Evolutionary conservation across 1,140 invertebrate genomes (phyloP).

Genomic region (Drosophila sp.): DNA sequence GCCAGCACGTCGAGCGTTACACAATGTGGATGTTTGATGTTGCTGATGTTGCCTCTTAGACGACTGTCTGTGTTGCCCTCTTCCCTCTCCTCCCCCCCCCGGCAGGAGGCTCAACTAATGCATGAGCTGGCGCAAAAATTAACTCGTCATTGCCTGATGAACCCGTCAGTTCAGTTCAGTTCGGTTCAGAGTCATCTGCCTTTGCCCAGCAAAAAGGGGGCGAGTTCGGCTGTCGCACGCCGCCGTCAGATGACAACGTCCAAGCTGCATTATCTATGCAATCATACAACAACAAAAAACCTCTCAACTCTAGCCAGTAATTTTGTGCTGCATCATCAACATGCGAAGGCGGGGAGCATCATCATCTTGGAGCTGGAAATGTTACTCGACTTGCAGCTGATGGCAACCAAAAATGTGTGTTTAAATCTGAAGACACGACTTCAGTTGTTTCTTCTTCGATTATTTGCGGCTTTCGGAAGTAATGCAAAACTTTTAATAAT

Average conservation of each 20-base stretch:
- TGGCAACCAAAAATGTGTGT: constrained; percentile 35
- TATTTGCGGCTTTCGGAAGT: constrained; percentile 61
- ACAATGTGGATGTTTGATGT: constrained; percentile 41
- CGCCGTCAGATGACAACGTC: constrained; percentile 59
- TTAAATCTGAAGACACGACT: constrained; percentile 36
- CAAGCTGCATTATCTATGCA: constrained; percentile 59
- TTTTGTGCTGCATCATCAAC: constrained; percentile 71
- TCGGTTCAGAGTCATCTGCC: constrained; percentile 8
- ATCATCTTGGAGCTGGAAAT: constrained; percentile 10
- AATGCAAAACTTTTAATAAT: constrained; percentile 81
- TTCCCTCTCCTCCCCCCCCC: constrained; percentile 1
- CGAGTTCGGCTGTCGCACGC: constrained; percentile 71
- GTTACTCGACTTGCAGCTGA: neutral
- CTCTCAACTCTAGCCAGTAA: constrained; percentile 10
- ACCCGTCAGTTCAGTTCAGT: constrained; percentile 42
- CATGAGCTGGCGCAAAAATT: constrained; percentile 76
- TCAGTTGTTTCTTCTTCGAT: constrained; percentile 22
- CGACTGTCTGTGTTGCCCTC: constrained; percentile 12
- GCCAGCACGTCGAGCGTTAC: constrained; percentile 59
- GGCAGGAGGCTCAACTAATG: constrained; percentile 66
- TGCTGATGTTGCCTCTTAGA: constrained; percentile 8
- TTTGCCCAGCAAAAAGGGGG: constrained; percentile 23
- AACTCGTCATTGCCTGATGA: constrained; percentile 75
- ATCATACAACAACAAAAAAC: constrained; percentile 42
- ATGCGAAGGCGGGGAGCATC: constrained; percentile 32